Evolutionary conservation across 2,113 vertebrate species (phyloP).

Genomic region (Ophthalmolycus amberensis): DNA sequence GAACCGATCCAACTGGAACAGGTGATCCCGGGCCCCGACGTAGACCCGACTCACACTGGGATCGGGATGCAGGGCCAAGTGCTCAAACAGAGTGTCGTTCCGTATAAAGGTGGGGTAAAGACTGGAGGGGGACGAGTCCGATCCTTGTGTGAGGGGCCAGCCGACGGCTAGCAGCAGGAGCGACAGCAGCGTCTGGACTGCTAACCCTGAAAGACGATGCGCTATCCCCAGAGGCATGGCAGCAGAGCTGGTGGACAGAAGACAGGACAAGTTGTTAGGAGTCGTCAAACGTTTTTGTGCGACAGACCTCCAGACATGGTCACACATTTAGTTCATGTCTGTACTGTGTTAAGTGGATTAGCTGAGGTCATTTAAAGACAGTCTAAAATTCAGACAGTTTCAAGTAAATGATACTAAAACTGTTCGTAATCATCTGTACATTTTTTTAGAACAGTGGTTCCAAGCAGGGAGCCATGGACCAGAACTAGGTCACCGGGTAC

Average conservation of each 20-base stretch:
- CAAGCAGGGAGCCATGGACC: background rate
- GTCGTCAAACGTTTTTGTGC: background rate
- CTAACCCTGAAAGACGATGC: constrained; percentile 71
- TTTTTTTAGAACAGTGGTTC: background rate
- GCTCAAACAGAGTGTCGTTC: constrained; percentile 89
- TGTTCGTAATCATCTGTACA: background rate
- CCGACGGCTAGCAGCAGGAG: constrained; percentile 78
- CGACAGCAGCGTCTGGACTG: constrained; percentile 62
- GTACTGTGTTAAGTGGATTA: background rate
- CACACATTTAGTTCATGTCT: background rate
- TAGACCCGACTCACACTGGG: constrained; percentile 88
- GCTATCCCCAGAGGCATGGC: constrained; percentile 91
- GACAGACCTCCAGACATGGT: background rate
- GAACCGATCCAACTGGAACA: constrained; percentile 93
- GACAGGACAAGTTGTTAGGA: constrained; percentile 11
- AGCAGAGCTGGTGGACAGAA: constrained; percentile 83
- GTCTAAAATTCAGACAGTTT: background rate
- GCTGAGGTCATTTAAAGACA: background rate
- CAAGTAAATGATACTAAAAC: background rate
- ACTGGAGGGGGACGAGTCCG: constrained; percentile 36
- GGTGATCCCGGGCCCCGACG: constrained; percentile 91
- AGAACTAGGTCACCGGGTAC: background rate
- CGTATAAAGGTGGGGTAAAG: constrained; percentile 83
- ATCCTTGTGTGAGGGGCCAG: constrained; percentile 67
- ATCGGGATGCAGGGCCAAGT: constrained; percentile 91